Conservation (phyloP, 2,888 invertebrate genomes). For the Bellardia bayeri region DNA sequence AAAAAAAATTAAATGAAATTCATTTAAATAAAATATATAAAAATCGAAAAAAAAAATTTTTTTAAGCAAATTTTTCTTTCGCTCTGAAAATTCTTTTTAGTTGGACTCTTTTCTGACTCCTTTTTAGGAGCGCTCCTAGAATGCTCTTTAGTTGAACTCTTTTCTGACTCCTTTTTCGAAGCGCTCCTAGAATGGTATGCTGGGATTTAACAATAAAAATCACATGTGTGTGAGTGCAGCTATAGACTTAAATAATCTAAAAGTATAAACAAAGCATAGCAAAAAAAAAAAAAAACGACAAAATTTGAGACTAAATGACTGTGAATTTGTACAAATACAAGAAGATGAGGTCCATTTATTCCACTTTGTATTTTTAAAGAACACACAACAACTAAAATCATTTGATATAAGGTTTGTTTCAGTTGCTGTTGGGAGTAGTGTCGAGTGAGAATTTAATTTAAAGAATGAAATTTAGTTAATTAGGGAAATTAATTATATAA, state of each 20-base stretch:
- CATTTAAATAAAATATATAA: too few relatives aligned
- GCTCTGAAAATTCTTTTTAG: too few relatives aligned
- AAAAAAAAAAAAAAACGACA: conserved; percentile 19
- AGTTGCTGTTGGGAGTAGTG: too few relatives aligned
- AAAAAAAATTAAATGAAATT: too few relatives aligned
- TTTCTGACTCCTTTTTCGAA: too few relatives aligned
- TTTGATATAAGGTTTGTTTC: conserved; percentile 11
- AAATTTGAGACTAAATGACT: conserved; percentile 5
- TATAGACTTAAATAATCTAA: conserved; percentile 35
- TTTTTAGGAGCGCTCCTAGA: too few relatives aligned
- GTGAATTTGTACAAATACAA: conserved; percentile 37
- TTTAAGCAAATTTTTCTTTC: too few relatives aligned
- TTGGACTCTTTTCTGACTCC: too few relatives aligned
- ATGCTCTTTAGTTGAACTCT: too few relatives aligned
- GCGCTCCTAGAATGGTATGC: too few relatives aligned
- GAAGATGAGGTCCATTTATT: conserved; percentile 45
- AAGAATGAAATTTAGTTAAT: background rate
- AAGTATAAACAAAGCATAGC: conserved; percentile 17
- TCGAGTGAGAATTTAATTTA: background rate
- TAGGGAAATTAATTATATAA: too few relatives aligned
- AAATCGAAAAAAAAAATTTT: too few relatives aligned
- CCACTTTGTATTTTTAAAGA: background rate
- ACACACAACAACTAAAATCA: background rate
- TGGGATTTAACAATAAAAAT: background rate
- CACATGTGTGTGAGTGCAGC: conserved; percentile 3